phyloP scores from a whole-genome alignment of 2,888 invertebrate genomes.

The Ganaspis brasiliensis region DNA sequence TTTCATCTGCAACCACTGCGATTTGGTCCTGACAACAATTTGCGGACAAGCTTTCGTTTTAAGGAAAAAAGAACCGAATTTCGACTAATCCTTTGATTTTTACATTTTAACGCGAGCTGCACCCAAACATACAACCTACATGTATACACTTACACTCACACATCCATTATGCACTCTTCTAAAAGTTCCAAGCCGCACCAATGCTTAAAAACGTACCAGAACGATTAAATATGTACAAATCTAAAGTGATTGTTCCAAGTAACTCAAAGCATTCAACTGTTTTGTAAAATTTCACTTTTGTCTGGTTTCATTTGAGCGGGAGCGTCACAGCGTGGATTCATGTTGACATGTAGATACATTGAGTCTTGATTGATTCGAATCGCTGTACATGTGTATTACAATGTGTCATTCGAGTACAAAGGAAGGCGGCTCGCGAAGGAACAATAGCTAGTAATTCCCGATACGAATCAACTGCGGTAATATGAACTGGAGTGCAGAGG shows the following conservation, averaged over 20 bases:
- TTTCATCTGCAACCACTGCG: constrained; percentile 10
- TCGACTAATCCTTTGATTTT: too few relatives aligned
- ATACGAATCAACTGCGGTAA: constrained; percentile 38
- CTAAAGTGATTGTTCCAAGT: not conserved
- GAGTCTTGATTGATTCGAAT: constrained; percentile 36
- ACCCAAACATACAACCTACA: too few relatives aligned
- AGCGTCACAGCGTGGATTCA: not conserved
- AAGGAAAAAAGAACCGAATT: not conserved
- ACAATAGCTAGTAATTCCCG: constrained; percentile 38
- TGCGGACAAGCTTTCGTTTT: not conserved
- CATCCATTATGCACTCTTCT: too few relatives aligned
- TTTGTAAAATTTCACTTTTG: not conserved
- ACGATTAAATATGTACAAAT: not conserved
- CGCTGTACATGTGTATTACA: constrained; percentile 34
- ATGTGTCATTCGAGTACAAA: constrained; percentile 37
- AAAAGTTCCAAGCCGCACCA: too few relatives aligned
- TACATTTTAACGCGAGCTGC: too few relatives aligned
- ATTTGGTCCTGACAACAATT: not conserved
- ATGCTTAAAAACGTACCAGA: too few relatives aligned
- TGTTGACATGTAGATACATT: constrained; percentile 27
- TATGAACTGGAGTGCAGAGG: constrained; percentile 27
- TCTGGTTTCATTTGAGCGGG: not conserved
- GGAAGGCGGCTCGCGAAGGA: constrained; percentile 25
- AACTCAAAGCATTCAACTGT: not conserved
- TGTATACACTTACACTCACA: too few relatives aligned